Evolutionary conservation across 2,113 vertebrate species (phyloP).

Genomic region (Aegithalos caudatus): DNA sequence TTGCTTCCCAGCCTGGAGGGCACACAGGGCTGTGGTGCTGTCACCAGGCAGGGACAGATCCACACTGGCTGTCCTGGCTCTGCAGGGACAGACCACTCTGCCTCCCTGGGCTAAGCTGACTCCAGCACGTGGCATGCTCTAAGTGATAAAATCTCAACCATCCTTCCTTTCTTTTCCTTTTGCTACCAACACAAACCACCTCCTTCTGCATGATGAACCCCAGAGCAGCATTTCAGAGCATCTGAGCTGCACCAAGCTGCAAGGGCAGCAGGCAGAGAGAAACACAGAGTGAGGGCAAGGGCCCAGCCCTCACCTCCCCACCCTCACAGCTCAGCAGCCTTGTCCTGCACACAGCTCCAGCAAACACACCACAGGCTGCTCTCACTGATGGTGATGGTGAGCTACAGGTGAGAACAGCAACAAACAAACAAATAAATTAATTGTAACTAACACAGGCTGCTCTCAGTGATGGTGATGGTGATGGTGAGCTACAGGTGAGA

Average conservation of each 20-base stretch:
- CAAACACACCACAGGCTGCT: no score
- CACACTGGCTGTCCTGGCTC: neutral
- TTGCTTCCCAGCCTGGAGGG: no score
- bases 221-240: neutral
- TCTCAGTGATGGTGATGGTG: neutral
- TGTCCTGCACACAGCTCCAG: neutral
- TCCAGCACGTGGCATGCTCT: neutral
- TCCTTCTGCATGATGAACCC: neutral
- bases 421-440: no score
- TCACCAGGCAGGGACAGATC: rapidly evolving
- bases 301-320: neutral
- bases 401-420: neutral
- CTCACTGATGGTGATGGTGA: no score
- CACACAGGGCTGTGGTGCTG: rapidly evolving
- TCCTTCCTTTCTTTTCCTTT: rapidly evolving
- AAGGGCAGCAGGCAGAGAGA: neutral
- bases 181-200: neutral
- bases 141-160: neutral
- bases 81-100: rapidly evolving
- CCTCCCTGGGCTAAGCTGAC: rapidly evolving
- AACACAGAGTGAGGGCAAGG: rapidly evolving
- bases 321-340: no score
- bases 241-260: rapidly evolving
- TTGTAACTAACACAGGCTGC: no score
- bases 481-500: no score